Evolutionary conservation across 1,140 invertebrate species (phyloP), one percentile per base, ranked within the genome.

Genomic region (Micrasema minimum): DNA sequence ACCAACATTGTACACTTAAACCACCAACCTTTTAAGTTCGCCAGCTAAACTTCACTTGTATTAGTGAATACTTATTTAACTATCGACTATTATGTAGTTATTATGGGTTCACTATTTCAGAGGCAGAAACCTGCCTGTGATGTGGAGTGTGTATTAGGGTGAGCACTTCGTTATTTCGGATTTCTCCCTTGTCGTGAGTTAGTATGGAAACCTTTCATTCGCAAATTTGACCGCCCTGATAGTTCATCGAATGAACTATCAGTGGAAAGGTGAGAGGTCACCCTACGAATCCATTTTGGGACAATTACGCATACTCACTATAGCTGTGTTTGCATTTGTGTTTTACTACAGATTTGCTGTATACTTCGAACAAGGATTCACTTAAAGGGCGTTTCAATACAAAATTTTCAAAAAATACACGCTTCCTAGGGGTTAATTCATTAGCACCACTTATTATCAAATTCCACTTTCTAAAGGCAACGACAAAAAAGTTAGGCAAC

Each of bases 141-240:
- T 71, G 35, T 64, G 41, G 18, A 50, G 9, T 18, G 7, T 16
- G 38, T 59, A 22, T 7, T 20, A 16, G 20, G 55, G 35, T 6
- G 55, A 31, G 35, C 20, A 59, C 26, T 45, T 50, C 57, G 57
- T 70, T 50, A 70, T 70, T 59, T 70, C 26, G 43, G 59, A 70
- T 66, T 61, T 70, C 46, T 18, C 43, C 57, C 38, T 69, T 61
- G 46, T 70, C 43, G 45, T 14, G 12, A 48, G 23, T 64, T 46
- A 64, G 45, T 66, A 66, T 37, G 43, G 57, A 50, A 62, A 38
- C 68, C 57, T 61, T 50, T 70, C 68, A 50, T 70, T 70, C 50
- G 68, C 59, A 70, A 70, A 62, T 62, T 61, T 26, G 35, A 31
- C 45, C 45, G 53, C 50, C 48, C 46, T 20, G 48, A 66, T 50